phyloP scores from a whole-genome alignment of 2,113 vertebrate genomes.

The Agapornis roseicollis region DNA sequence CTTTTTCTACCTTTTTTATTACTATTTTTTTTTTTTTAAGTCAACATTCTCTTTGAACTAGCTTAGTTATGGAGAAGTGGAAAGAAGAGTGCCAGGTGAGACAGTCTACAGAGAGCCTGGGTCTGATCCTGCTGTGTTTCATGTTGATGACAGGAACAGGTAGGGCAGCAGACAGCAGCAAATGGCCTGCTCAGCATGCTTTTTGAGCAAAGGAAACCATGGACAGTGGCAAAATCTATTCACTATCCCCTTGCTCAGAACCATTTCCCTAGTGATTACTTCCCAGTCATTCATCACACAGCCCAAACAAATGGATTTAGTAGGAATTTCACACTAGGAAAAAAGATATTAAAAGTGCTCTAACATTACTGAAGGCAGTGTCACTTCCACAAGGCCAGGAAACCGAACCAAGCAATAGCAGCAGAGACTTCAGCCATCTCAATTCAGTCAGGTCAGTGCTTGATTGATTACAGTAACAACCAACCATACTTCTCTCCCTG shows the following conservation, averaged over 20 bases:
- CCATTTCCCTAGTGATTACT: neutral
- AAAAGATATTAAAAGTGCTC: neutral
- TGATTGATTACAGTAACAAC: neutral
- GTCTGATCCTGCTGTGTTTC: neutral
- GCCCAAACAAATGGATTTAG: neutral
- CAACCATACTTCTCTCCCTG: neutral
- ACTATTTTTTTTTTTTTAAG: neutral
- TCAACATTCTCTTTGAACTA: neutral
- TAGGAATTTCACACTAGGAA: neutral
- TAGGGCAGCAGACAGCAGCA: neutral
- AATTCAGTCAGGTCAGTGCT: neutral
- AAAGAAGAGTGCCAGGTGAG: neutral
- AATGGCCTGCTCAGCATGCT: accelerated
- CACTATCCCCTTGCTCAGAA: neutral
- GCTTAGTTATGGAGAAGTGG: neutral
- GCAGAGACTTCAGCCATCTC: neutral
- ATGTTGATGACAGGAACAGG: neutral
- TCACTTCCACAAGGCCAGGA: neutral
- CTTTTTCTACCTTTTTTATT: neutral
- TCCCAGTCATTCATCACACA: neutral
- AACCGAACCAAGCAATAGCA: neutral
- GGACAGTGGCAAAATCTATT: neutral
- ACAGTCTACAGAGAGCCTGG: accelerated
- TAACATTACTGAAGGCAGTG: accelerated
- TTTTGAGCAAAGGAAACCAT: neutral